Percentiles rank a stretch among this genome's conserved stretches.
phyloP scores from a whole-genome alignment of 2,113 vertebrate genomes.

The Panthera leo region DNA sequence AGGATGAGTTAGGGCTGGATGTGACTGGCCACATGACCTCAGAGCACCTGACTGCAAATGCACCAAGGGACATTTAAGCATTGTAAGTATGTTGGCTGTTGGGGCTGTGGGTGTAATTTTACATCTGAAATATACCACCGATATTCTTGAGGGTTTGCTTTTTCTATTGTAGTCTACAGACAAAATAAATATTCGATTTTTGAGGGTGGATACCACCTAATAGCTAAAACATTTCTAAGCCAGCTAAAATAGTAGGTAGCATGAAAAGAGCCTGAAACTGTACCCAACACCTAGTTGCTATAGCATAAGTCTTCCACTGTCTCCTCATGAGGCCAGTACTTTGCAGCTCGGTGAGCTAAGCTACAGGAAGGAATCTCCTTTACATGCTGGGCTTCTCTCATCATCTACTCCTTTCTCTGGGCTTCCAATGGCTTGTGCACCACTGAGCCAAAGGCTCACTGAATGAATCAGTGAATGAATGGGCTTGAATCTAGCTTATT shows the following conservation, averaged over 20 bases:
- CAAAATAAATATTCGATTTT: conserved; percentile 35
- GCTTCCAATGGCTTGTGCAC: background rate
- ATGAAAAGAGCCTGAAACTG: background rate
- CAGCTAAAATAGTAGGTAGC: background rate
- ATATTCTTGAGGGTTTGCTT: conserved; percentile 17
- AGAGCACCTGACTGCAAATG: background rate
- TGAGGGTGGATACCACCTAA: background rate
- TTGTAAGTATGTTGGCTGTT: background rate
- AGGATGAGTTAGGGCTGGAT: background rate
- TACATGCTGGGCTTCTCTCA: background rate
- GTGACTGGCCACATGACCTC: background rate
- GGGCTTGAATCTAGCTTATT: background rate
- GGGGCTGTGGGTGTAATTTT: background rate
- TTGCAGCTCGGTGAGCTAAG: background rate
- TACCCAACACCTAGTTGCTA: background rate
- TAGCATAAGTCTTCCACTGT: background rate
- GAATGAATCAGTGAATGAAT: background rate
- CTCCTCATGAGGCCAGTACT: background rate
- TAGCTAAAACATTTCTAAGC: conserved; percentile 14
- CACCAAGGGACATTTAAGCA: conserved; percentile 1
- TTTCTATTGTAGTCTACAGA: background rate
- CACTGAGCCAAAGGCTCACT: background rate
- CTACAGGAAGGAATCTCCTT: background rate
- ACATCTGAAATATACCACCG: conserved; percentile 29
- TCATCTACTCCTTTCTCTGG: background rate